Evolutionary conservation across 2,113 vertebrate species (phyloP), one percentile per base, ranked within the genome.

Genomic region (Oceanites oceanicus): DNA sequence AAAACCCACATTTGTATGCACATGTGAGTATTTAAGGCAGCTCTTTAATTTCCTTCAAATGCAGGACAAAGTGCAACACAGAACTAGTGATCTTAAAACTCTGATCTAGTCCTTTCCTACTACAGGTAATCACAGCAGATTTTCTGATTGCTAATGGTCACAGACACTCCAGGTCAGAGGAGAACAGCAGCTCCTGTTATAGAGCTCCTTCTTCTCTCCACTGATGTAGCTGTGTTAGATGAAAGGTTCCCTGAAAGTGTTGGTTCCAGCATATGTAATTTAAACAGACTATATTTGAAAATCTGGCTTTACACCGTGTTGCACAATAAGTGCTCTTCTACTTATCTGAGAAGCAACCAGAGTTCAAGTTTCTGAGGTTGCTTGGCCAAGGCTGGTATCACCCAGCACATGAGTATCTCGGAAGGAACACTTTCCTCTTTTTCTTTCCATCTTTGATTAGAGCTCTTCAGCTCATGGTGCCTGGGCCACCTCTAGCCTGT

Each of bases 1-100:
- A 74, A 62, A 88, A 12, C 17, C 42, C 47, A 55, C 14, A 19
- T 79, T 95, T 19, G 3, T 52, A 22, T 58, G 29, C 12, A 44
- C 11, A 42, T 6, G 2, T 71, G 45, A 80, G 50, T 49, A 86
- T 66, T 83, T 93, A 70, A 90, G 53, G 58, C 7, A 13, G 17
- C 49, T 80, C 88, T 86, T 93, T 53, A 5, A 67, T 73, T 96
- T 88, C 78, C 49, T 82, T 88, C 63, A 92, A 83, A 88, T 52
- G 23, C 38, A 77, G 55, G 71, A 76, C 25, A 3, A 58, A 88
- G 42, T 25, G 32, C n/a, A 84, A 73, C 29, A 55, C 55, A 59
- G 58, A 92, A 77, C 20, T n/a, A 62, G 25, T 26, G 23, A 67
- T 83, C 11, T 63, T 86, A 58, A 91, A 92, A 45, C 1, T 3